Evolutionary conservation across 2,113 vertebrate species (phyloP), one percentile per base, ranked within the genome.

Genomic region (Engystomops pustulosus): DNA sequence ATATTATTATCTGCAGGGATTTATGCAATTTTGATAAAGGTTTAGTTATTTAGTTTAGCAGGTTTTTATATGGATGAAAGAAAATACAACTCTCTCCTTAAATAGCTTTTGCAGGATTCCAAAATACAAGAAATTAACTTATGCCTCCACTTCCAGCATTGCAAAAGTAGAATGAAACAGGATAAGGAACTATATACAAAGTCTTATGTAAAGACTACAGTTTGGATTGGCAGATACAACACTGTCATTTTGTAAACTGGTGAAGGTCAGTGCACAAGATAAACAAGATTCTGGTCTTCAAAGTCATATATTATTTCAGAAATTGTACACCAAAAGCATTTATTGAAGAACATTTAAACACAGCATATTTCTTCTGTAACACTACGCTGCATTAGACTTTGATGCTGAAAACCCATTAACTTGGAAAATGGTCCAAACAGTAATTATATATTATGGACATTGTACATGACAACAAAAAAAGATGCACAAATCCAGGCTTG

Each of bases 331-430:
- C 65, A 55, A 70, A 51, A 34, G 47, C 20, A 25, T 68, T 51
- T 53, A 49, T 38, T 80, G 62, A 6, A 36, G 79, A 41, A 4
- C 44, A 69, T 70, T 70, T 70, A 23, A 34, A 49, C 75, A 60
- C 30, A 34, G 30, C 27, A 25, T 32, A 80, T 68, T 68, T 68
- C 17, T 68, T 70, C 65, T 49, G 12, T 41, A 53, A 51, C 45
- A 81, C 34, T 49, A 25, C 79, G 55, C 45, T 34, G 15, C 51
- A 81, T 81, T 81, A 55, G n/a, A 51, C 47, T 70, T 36, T 80
- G 62, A 36, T 9, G 18, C 15, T 17, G 18, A 67, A 68, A 80
- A 80, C 6, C 25, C 45, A 49, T 49, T 80, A 65, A 34, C 36
- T 47, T 20, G 17, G 45, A 67, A 68, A 6, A 80, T 14, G 5